A percentile compares a stretch with the other conserved stretches of the same genome.
Conservation (phyloP, 2,888 invertebrate species). For the Bombylius major region DNA sequence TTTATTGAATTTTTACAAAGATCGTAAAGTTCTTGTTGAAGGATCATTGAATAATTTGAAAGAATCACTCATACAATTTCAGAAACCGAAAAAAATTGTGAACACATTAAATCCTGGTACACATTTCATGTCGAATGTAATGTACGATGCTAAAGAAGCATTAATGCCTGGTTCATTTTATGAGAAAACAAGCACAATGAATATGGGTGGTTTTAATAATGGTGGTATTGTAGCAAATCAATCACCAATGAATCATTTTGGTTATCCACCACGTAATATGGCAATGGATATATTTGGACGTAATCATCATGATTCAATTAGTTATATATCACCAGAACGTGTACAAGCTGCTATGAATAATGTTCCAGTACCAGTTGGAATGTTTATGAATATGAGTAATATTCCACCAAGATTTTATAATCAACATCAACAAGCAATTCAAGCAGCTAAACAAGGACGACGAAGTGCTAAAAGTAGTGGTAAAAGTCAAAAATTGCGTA, state of each 20-base stretch:
- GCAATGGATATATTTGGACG: conserved; percentile 50
- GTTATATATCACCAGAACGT: conserved; percentile 80
- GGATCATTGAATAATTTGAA: conserved; percentile 95
- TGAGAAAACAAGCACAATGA: conserved; percentile 51
- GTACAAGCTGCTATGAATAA: conserved; percentile 62
- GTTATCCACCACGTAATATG: conserved; percentile 19
- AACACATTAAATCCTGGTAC: conserved; percentile 92
- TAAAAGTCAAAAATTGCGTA: neutral
- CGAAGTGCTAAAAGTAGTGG: conserved; percentile 28
- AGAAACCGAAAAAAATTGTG: conserved; percentile 90
- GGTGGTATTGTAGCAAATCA: neutral
- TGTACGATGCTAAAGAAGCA: conserved; percentile 93
- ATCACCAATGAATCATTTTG: conserved; percentile 12
- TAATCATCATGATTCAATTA: conserved; percentile 77
- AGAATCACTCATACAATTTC: conserved; percentile 91
- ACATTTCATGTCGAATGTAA: conserved; percentile 94
- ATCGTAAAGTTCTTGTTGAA: conserved; percentile 85
- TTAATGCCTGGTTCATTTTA: conserved; percentile 89
- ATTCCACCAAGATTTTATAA: conserved; percentile 65
- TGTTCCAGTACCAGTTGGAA: conserved; percentile 85
- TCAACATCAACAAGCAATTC: conserved; percentile 55
- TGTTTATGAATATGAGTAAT: conserved; percentile 84
- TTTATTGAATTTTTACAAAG: conserved; percentile 91
- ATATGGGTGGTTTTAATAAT: conserved; percentile 1
- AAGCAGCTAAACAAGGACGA: conserved; percentile 36